These are phyloP conservation scores for Thaumatotibia leucotreta DNA, from an alignment of 1,140 invertebrate genomes.

Conservation along the genomic window DNA sequence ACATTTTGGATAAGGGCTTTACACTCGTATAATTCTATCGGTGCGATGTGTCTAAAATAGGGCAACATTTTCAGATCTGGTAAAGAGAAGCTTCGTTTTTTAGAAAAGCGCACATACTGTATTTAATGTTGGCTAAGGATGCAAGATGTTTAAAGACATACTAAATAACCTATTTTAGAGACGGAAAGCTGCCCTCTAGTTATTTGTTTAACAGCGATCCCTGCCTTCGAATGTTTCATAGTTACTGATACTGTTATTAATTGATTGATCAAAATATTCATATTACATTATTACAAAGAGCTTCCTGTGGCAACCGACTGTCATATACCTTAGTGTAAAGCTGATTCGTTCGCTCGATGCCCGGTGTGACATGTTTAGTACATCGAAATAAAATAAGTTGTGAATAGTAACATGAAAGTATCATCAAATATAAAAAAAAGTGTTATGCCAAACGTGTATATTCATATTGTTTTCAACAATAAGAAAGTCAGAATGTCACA, in stretches of 20 bases:
- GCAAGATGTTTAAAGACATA: not conserved
- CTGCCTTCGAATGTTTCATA: not conserved
- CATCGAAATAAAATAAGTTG: not conserved
- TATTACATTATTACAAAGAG: slow-evolving; percentile 32
- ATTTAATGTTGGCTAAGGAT: not conserved
- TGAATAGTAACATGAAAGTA: not conserved
- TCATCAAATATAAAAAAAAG: no score
- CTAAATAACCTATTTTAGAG: slow-evolving; percentile 16
- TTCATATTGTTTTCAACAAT: not conserved
- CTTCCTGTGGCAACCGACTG: slow-evolving; percentile 44
- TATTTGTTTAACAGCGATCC: not conserved
- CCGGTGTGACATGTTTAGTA: not conserved
- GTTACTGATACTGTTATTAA: not conserved
- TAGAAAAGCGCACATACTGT: no score
- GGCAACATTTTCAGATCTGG: no score
- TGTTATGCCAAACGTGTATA: no score
- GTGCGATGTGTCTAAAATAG: no score
- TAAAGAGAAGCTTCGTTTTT: no score
- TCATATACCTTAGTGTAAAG: slow-evolving; percentile 25
- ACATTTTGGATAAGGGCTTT: no score
- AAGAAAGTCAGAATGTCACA: no score
- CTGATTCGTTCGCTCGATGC: slow-evolving; percentile 45
- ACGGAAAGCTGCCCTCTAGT: not conserved
- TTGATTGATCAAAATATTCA: slow-evolving; percentile 12
- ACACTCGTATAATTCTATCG: no score